These are phyloP conservation scores for Cinclus mexicanus DNA, from an alignment of 2,113 vertebrate species.

Conservation along the genomic window DNA sequence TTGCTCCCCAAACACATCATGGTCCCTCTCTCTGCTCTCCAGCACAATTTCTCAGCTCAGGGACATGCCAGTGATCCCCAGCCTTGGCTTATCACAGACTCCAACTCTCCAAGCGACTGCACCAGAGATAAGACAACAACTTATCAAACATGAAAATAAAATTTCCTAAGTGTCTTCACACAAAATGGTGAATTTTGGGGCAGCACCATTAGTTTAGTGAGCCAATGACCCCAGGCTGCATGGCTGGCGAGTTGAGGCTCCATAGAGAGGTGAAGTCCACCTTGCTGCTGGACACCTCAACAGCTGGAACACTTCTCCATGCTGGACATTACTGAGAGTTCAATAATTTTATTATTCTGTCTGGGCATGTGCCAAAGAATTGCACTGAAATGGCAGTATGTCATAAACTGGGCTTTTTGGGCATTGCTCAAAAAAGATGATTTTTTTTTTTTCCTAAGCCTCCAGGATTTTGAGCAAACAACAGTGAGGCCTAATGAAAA, in stretches of 20 bases:
- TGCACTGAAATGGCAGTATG: not conserved
- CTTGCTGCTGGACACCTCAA: not conserved
- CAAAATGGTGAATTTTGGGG: not conserved
- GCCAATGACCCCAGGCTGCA: not conserved
- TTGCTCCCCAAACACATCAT: not conserved
- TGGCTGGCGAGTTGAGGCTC: not conserved
- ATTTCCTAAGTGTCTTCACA: fast-evolving
- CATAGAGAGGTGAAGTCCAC: not conserved
- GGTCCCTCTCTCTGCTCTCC: not conserved
- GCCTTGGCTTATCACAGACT: fast-evolving
- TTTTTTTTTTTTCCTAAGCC: not conserved
- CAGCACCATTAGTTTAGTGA: not conserved
- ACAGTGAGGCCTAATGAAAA: constrained; percentile 8
- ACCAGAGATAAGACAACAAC: not conserved
- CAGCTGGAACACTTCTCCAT: not conserved
- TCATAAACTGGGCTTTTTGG: not conserved
- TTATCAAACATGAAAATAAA: not conserved
- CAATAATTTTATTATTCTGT: not conserved
- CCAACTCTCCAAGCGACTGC: not conserved
- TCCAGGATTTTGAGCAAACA: not conserved
- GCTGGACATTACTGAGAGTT: not conserved
- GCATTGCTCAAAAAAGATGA: not conserved
- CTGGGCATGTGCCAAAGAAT: not conserved
- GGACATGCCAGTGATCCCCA: fast-evolving
- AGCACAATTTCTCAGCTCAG: not conserved